Percentiles rank a stretch among this genome's conserved stretches.
Evolutionary conservation across 2,113 vertebrate species (phyloP).

Genomic region (Mobula hypostoma): DNA sequence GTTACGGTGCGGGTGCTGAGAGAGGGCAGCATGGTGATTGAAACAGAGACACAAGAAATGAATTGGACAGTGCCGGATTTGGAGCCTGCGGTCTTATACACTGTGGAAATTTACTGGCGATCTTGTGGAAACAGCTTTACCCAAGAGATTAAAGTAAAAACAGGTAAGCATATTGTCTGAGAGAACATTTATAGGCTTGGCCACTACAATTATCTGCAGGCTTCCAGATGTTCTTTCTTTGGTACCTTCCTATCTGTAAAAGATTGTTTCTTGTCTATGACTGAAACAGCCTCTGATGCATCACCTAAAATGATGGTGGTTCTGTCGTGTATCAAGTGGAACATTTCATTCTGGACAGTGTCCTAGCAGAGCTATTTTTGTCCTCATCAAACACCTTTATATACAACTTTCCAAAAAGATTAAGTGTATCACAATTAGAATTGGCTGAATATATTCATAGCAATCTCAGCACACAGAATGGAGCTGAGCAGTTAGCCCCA

Average conservation of each 20-base stretch:
- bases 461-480: background rate
- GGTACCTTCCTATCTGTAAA: background rate
- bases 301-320: background rate
- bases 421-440: background rate
- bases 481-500: background rate
- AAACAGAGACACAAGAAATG: slow-evolving; percentile 37
- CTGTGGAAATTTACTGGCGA: slow-evolving; percentile 47
- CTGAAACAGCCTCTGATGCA: background rate
- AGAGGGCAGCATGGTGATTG: slow-evolving; percentile 41
- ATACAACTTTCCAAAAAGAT: background rate
- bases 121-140: background rate
- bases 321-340: background rate
- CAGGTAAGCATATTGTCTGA: slow-evolving; percentile 45
- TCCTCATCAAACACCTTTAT: background rate
- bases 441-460: background rate
- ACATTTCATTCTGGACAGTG: background rate
- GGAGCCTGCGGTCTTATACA: slow-evolving; percentile 52
- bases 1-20: slow-evolving; percentile 53
- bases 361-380: background rate
- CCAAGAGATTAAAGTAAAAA: slow-evolving; percentile 46
- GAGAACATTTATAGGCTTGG: background rate
- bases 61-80: slow-evolving; percentile 45
- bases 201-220: background rate
- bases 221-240: background rate
- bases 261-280: too few species aligned